Evolutionary conservation across 1,140 invertebrate genomes (phyloP).

Genomic region (Ganaspis sp.): DNA sequence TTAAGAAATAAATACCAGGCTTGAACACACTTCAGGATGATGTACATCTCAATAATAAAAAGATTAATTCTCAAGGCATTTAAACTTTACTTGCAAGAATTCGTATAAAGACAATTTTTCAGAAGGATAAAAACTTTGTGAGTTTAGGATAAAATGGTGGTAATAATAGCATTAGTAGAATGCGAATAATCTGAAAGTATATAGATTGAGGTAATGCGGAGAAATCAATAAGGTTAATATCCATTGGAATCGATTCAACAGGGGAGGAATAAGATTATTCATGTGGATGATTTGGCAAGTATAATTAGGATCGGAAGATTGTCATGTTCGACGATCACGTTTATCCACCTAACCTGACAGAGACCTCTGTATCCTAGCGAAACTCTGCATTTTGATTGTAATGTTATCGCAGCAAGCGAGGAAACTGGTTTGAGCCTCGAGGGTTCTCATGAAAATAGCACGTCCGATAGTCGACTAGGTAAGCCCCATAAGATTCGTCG

Average conservation of each 20-base stretch:
- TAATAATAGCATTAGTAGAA: background rate
- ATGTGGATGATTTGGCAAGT: slow-evolving; percentile 12
- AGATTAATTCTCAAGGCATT: too few relatives aligned
- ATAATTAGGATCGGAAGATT: slow-evolving; percentile 11
- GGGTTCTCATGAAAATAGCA: slow-evolving; percentile 24
- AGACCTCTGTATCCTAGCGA: background rate
- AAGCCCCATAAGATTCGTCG: slow-evolving; percentile 18
- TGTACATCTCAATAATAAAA: too few relatives aligned
- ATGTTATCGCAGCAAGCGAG: background rate
- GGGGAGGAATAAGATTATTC: background rate
- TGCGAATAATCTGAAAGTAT: background rate
- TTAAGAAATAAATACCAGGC: too few relatives aligned
- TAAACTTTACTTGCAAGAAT: too few relatives aligned
- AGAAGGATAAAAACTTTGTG: too few relatives aligned
- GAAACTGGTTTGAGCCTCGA: background rate
- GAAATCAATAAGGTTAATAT: slow-evolving; percentile 2
- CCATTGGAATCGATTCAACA: background rate
- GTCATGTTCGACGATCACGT: background rate
- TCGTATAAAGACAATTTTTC: too few relatives aligned
- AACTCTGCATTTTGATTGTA: background rate
- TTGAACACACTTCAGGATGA: too few relatives aligned
- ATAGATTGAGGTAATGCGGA: background rate
- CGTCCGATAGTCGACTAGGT: slow-evolving; percentile 11
- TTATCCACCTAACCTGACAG: slow-evolving; percentile 1
- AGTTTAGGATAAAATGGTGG: too few relatives aligned